Evolutionary conservation across 1,140 invertebrate genomes (phyloP).

Genomic region (Dolichoris vasculosae): DNA sequence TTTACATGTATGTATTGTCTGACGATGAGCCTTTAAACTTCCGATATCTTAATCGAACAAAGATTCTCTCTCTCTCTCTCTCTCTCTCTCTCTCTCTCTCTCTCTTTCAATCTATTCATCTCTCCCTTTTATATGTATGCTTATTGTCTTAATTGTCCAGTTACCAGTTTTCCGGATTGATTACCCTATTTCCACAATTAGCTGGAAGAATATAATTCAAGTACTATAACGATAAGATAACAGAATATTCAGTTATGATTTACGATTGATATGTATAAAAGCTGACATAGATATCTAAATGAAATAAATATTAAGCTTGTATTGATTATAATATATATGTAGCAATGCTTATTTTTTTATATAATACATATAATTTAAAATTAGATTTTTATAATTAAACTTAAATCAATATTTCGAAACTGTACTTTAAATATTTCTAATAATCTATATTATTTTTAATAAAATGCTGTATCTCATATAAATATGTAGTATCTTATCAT

Average conservation of each 20-base stretch:
- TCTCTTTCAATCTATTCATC: neutral
- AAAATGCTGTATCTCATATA: too few relatives aligned
- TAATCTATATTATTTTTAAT: too few relatives aligned
- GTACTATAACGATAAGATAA: constrained; percentile 22
- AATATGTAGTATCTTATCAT: too few relatives aligned
- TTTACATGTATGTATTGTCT: neutral
- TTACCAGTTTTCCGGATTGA: constrained; percentile 42
- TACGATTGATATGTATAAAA: neutral
- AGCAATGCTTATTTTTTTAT: too few relatives aligned
- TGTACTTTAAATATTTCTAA: too few relatives aligned
- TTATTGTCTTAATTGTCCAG: constrained; percentile 9
- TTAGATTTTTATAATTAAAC: too few relatives aligned
- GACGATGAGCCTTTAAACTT: constrained; percentile 37
- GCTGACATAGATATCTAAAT: neutral
- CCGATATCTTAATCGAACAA: constrained; percentile 27
- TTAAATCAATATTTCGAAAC: too few relatives aligned
- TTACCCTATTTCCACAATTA: neutral
- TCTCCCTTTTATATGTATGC: neutral
- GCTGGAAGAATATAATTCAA: constrained; percentile 26
- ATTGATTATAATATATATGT: too few relatives aligned
- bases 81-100: neutral
- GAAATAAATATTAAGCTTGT: too few relatives aligned
- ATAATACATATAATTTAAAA: too few relatives aligned
- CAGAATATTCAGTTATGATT: constrained; percentile 1
- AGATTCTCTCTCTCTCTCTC: neutral